These are phyloP conservation scores for Drosophila prosaltans DNA, from an alignment of 1,140 invertebrate genomes.

Conservation along the genomic window DNA sequence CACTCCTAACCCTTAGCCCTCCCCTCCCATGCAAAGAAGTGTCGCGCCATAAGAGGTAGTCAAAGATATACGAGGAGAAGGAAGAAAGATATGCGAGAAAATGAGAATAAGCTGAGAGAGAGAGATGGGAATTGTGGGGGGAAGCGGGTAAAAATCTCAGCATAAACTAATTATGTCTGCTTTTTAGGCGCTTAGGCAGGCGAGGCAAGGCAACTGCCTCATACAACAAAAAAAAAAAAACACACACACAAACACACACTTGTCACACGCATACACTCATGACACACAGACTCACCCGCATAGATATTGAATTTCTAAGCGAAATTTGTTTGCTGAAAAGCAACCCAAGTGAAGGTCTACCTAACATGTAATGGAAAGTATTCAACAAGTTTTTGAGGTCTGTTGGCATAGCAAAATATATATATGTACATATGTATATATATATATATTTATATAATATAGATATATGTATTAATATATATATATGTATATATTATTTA, in stretches of 20 bases:
- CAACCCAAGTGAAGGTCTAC: not conserved
- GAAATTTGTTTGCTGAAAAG: conserved; percentile 40
- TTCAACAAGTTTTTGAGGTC: conserved; percentile 65
- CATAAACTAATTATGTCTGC: conserved; percentile 75
- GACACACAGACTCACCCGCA: not conserved
- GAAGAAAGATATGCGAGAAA: not conserved
- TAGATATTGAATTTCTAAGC: conserved; percentile 68
- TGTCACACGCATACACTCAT: conserved; percentile 11
- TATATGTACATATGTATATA: not conserved
- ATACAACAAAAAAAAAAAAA: conserved; percentile 1
- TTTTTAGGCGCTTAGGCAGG: conserved; percentile 71
- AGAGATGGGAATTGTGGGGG: not conserved
- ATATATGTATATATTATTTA: not conserved
- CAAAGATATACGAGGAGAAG: not conserved
- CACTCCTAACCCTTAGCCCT: not conserved
- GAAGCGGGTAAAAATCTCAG: conserved; percentile 53
- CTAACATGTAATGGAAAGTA: conserved; percentile 17
- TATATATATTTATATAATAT: not conserved
- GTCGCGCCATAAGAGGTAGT: conserved; percentile 43
- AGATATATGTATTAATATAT: not conserved
- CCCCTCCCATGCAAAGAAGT: conserved; percentile 34
- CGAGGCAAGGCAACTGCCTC: conserved; percentile 29
- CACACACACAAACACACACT: conserved; percentile 31
- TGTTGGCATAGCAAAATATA: conserved; percentile 2
- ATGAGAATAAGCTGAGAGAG: too few relatives aligned